Evolutionary conservation across 2,888 invertebrate genomes (phyloP).

Genomic region (Dynastes maya): DNA sequence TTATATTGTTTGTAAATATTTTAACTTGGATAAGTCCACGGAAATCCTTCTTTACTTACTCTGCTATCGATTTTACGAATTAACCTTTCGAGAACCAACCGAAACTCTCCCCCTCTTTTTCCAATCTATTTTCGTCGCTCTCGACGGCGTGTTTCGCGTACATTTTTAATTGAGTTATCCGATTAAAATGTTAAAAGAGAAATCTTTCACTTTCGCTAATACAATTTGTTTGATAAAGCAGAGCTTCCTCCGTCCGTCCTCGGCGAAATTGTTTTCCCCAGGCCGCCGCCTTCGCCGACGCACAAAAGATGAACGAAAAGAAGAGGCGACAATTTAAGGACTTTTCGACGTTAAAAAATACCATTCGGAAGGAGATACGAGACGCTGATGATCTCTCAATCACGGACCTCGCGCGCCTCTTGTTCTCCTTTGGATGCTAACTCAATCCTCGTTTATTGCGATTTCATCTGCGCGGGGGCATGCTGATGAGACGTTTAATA

Average conservation of each 20-base stretch:
- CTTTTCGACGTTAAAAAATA: constrained; percentile 24
- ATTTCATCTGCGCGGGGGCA: constrained; percentile 62
- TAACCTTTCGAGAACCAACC: not conserved
- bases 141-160: not conserved
- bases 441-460: constrained; percentile 60
- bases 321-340: constrained; percentile 11
- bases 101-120: not conserved
- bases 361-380: constrained; percentile 27
- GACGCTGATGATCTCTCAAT: constrained; percentile 47
- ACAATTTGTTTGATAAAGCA: constrained; percentile 41
- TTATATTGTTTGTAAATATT: no score
- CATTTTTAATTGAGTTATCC: constrained; percentile 39
- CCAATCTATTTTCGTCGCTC: constrained; percentile 9
- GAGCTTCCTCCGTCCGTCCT: not conserved
- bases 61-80: not conserved
- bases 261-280: constrained; percentile 30
- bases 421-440: constrained; percentile 10
- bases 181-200: constrained; percentile 35
- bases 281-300: not conserved
- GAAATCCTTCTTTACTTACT: not conserved
- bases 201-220: constrained; percentile 38
- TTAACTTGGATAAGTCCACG: no score
- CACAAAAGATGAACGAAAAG: not conserved
- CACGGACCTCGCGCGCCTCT: constrained; percentile 48
- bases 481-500: constrained; percentile 66